A percentile compares a stretch with the other conserved stretches of the same genome.
phyloP scores from a whole-genome alignment of 2,888 invertebrate species.

The Athalia cordata region DNA sequence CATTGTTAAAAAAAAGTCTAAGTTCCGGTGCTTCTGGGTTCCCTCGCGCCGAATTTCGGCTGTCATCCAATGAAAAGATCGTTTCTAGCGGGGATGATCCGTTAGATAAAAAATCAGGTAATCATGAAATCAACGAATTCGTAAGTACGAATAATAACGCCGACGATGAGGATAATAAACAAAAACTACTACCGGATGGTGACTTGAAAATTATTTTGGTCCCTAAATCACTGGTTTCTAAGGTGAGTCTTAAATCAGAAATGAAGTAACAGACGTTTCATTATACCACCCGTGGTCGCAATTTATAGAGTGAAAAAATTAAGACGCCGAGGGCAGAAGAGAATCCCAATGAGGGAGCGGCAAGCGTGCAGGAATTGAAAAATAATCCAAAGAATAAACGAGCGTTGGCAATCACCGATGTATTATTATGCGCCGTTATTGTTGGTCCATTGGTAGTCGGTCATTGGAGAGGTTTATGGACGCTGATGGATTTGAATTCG shows the following conservation, averaged over 20 bases:
- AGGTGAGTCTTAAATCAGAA: background rate
- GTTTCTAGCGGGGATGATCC: background rate
- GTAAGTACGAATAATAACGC: slow-evolving; percentile 8
- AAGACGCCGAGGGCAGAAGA: background rate
- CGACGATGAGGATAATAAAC: background rate
- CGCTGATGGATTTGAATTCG: slow-evolving; percentile 73
- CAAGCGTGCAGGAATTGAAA: slow-evolving; percentile 10
- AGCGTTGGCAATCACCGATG: slow-evolving; percentile 70
- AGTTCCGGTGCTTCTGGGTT: background rate
- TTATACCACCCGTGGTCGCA: background rate
- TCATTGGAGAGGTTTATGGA: slow-evolving; percentile 78
- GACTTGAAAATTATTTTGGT: slow-evolving; percentile 8
- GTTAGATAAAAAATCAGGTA: background rate
- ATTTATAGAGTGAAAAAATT: slow-evolving; percentile 6
- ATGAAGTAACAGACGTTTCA: background rate
- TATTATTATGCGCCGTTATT: slow-evolving; percentile 71
- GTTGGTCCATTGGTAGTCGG: slow-evolving; percentile 75
- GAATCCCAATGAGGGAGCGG: background rate
- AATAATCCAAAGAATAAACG: slow-evolving; percentile 52
- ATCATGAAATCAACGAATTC: background rate
- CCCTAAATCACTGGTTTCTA: background rate
- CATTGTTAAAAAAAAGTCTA: background rate
- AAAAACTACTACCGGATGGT: slow-evolving; percentile 1
- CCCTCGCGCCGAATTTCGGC: background rate
- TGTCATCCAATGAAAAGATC: background rate